Conservation (phyloP, 2,888 invertebrate species). For the Drosophila emarginata region DNA sequence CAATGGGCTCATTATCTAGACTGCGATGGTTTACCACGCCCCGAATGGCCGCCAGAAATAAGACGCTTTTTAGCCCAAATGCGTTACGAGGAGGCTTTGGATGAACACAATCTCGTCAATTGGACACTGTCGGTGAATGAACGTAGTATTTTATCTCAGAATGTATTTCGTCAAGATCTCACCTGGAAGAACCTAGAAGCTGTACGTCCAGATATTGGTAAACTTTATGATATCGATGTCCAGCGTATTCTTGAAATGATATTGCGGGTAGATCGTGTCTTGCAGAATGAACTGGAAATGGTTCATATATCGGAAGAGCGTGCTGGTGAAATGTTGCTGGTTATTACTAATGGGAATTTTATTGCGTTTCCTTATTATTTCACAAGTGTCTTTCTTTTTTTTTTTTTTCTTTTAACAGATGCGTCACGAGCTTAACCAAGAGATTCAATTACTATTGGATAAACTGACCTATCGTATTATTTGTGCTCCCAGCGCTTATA, state of each 20-base stretch:
- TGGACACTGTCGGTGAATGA: constrained; percentile 74
- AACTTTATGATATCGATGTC: constrained; percentile 57
- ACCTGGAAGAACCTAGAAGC: constrained; percentile 54
- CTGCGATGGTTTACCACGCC: constrained; percentile 70
- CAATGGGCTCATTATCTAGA: constrained; percentile 68
- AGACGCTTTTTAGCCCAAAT: constrained; percentile 59
- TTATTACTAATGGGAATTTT: no score
- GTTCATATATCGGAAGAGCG: constrained; percentile 3
- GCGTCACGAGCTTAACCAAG: constrained; percentile 37
- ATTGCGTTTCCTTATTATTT: no score
- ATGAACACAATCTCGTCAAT: constrained; percentile 33
- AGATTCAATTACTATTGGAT: constrained; percentile 52
- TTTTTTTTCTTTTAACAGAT: constrained; percentile 29
- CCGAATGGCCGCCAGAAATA: constrained; percentile 61
- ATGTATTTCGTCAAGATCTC: constrained; percentile 53
- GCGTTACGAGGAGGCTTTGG: constrained; percentile 46
- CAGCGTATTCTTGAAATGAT: constrained; percentile 39
- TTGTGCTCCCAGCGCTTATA: constrained; percentile 38
- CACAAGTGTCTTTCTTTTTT: neutral
- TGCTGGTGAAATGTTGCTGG: constrained; percentile 40
- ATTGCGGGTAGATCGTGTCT: constrained; percentile 34
- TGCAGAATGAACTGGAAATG: constrained; percentile 41
- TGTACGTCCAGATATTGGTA: constrained; percentile 55
- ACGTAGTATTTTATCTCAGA: constrained; percentile 69
- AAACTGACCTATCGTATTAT: constrained; percentile 54